Conservation (phyloP, 2,113 vertebrate species). For the Pitta sordida region DNA sequence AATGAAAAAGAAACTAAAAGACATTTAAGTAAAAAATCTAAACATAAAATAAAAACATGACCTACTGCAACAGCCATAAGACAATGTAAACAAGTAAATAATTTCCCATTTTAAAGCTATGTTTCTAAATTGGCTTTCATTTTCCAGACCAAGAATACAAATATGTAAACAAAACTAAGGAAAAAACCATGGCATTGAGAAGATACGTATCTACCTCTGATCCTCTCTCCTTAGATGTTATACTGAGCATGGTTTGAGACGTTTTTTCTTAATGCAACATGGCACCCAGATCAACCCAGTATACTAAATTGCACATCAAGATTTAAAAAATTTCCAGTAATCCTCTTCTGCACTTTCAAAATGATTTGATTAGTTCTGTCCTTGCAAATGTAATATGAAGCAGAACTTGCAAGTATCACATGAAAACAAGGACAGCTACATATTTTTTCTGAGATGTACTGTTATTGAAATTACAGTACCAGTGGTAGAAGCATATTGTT, state of each 20-base stretch:
- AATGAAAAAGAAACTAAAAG: background rate
- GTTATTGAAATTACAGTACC: background rate
- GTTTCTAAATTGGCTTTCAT: slow-evolving; percentile 39
- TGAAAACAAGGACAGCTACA: background rate
- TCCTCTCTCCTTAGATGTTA: background rate
- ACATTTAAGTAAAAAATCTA: background rate
- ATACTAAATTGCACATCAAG: background rate
- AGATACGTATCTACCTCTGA: background rate
- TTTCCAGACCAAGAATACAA: slow-evolving; percentile 36
- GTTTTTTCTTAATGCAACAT: background rate
- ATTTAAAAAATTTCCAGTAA: background rate
- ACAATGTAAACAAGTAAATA: background rate
- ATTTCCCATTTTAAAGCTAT: slow-evolving; percentile 20
- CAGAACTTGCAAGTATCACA: rapidly evolving
- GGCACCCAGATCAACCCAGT: background rate
- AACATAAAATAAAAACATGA: background rate
- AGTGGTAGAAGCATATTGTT: background rate
- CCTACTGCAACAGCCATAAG: background rate
- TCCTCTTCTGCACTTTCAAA: background rate
- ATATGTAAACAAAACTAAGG: slow-evolving; percentile 18
- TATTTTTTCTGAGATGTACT: background rate
- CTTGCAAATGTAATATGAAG: background rate
- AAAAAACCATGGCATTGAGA: slow-evolving; percentile 5
- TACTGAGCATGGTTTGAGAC: background rate
- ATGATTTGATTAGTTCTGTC: background rate